These are phyloP conservation scores for Vespertilio murinus DNA, from an alignment of 2,797 vertebrate genomes.

Conservation along the genomic window DNA sequence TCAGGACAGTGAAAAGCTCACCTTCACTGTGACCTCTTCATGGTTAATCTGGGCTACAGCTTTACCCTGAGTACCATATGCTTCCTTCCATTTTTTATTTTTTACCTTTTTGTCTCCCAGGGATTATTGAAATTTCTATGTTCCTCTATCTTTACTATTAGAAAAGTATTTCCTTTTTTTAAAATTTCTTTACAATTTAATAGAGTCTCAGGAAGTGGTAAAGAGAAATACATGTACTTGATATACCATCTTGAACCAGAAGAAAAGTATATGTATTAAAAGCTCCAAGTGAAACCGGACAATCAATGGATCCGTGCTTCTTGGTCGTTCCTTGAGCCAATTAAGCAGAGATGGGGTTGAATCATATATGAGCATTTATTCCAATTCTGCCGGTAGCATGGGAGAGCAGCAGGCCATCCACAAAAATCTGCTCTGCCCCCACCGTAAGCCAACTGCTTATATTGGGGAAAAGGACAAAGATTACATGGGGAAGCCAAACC, in stretches of 20 bases:
- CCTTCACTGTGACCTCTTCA: background rate
- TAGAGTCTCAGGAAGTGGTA: background rate
- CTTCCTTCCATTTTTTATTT: background rate
- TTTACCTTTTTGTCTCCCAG: background rate
- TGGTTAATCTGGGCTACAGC: background rate
- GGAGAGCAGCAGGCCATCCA: too few relatives aligned
- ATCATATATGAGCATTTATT: too few relatives aligned
- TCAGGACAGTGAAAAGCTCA: background rate
- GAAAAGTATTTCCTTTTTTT: background rate
- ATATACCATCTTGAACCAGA: background rate
- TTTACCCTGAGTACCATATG: background rate
- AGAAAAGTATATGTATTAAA: background rate
- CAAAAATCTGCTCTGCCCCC: too few relatives aligned
- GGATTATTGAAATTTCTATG: background rate
- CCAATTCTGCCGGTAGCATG: too few relatives aligned
- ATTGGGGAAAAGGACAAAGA: too few relatives aligned
- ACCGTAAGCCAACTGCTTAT: too few relatives aligned
- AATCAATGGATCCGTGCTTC: too few relatives aligned
- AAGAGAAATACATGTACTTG: background rate
- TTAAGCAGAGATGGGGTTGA: too few relatives aligned
- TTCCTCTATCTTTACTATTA: background rate
- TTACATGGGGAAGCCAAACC: too few relatives aligned
- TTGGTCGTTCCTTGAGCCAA: too few relatives aligned
- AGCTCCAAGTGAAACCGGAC: background rate
- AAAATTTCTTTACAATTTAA: constrained; percentile 22